Conservation (phyloP, 1,140 invertebrate genomes). For the Berghia stephanieae region DNA sequence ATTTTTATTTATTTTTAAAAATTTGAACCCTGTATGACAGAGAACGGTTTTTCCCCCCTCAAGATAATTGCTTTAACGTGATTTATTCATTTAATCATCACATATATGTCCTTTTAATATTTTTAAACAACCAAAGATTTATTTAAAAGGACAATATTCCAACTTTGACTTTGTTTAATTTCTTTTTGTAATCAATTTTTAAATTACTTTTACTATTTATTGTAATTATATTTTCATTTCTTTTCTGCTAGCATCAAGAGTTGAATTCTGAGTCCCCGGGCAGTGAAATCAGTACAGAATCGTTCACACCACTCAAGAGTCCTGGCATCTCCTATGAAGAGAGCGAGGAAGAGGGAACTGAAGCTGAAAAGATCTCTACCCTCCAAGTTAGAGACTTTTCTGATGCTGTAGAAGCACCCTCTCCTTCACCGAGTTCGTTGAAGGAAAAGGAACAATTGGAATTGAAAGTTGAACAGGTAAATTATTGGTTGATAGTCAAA, state of each 20-base stretch:
- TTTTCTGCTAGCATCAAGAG: too few relatives aligned
- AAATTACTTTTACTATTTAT: not conserved
- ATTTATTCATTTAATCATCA: too few relatives aligned
- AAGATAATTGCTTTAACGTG: too few relatives aligned
- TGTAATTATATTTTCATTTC: not conserved
- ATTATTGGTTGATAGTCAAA: too few relatives aligned
- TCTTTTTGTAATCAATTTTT: not conserved
- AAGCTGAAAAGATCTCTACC: conserved; percentile 34
- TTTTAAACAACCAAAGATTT: too few relatives aligned
- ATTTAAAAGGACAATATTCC: too few relatives aligned
- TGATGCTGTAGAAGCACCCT: conserved; percentile 32
- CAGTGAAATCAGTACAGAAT: not conserved
- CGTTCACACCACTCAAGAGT: not conserved
- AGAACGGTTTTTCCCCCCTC: too few relatives aligned
- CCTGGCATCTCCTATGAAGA: conserved; percentile 26
- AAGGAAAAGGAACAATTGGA: conserved; percentile 38
- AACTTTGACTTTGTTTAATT: not conserved
- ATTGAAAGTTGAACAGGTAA: conserved; percentile 48
- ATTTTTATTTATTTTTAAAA: too few relatives aligned
- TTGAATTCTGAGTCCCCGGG: too few relatives aligned
- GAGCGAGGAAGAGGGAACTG: conserved; percentile 38
- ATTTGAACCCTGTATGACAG: too few relatives aligned
- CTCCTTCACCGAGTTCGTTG: conserved; percentile 38
- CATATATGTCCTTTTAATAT: too few relatives aligned
- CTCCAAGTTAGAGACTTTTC: conserved; percentile 44